Conservation (phyloP, 2,797 vertebrate species). For the Brotula barbata region DNA sequence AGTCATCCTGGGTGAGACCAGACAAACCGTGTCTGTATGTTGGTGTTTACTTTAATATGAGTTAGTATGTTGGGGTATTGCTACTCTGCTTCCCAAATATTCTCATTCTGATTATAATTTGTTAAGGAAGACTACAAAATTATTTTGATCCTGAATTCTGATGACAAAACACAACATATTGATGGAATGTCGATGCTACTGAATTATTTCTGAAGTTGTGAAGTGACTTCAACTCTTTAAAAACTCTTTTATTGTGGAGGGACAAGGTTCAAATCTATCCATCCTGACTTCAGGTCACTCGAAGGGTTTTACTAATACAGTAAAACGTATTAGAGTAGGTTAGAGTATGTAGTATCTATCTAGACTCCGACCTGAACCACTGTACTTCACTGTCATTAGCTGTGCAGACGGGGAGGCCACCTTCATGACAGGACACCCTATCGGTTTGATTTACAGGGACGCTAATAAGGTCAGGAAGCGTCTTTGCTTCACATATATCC, state of each 20-base stretch:
- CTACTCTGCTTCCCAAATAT: conserved; percentile 8
- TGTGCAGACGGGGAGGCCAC: conserved; percentile 49
- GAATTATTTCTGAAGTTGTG: too few species aligned
- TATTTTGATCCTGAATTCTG: too few species aligned
- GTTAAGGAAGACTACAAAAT: too few species aligned
- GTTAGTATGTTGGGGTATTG: conserved; percentile 22
- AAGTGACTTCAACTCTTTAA: too few species aligned
- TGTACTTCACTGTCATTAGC: conserved; percentile 46
- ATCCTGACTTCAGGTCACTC: too few species aligned
- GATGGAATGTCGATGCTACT: too few species aligned
- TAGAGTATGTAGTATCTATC: conserved; percentile 33
- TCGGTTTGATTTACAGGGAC: conserved; percentile 70
- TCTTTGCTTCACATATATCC: conserved; percentile 46
- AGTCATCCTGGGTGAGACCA: conserved; percentile 30
- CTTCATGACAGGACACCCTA: conserved; percentile 57
- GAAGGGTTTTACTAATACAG: too few species aligned
- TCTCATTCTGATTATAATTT: too few species aligned
- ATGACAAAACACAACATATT: too few species aligned
- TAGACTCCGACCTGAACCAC: conserved; percentile 42
- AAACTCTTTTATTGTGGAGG: too few species aligned
- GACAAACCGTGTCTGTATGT: conserved; percentile 13
- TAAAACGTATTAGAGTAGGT: too few species aligned
- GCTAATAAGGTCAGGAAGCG: conserved; percentile 69
- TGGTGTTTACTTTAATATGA: conserved; percentile 35
- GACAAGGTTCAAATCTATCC: too few species aligned